phyloP scores from a whole-genome alignment of 2,888 invertebrate species.

The Orthosia gracilis region DNA sequence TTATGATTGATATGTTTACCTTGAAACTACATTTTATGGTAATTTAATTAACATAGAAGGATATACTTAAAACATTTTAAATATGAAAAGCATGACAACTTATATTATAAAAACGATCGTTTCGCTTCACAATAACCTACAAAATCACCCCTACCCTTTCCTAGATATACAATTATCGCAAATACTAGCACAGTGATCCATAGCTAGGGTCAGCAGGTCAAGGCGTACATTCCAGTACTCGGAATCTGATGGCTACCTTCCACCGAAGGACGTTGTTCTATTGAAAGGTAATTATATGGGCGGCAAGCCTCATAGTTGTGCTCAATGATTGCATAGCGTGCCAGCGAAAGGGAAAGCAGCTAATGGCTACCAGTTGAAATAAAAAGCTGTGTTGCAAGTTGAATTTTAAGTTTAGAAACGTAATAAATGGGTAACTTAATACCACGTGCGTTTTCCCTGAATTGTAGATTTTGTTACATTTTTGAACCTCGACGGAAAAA shows the following conservation, averaged over 20 bases:
- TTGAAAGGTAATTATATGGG: constrained; percentile 56
- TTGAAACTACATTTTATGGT: too few relatives aligned
- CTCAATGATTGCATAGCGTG: constrained; percentile 56
- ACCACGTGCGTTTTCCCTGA: too few relatives aligned
- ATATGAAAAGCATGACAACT: too few relatives aligned
- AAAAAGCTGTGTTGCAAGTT: constrained; percentile 22
- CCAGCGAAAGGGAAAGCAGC: constrained; percentile 41
- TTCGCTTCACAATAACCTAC: too few relatives aligned
- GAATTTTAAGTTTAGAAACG: not conserved
- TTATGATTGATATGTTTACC: too few relatives aligned
- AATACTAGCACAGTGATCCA: constrained; percentile 5
- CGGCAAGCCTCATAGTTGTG: constrained; percentile 1
- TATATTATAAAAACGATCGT: not conserved
- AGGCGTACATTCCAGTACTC: constrained; percentile 35
- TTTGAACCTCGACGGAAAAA: too few relatives aligned
- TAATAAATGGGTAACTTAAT: too few relatives aligned
- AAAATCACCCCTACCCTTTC: not conserved
- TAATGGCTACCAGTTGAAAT: constrained; percentile 36
- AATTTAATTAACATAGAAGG: too few relatives aligned
- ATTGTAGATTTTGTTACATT: too few relatives aligned
- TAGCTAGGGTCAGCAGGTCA: constrained; percentile 35
- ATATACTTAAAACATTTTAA: too few relatives aligned
- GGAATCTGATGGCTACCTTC: constrained; percentile 33
- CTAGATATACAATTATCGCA: not conserved
- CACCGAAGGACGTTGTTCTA: constrained; percentile 25